phyloP scores from a whole-genome alignment of 2,888 invertebrate species.

The Drosophila eohydei region DNA sequence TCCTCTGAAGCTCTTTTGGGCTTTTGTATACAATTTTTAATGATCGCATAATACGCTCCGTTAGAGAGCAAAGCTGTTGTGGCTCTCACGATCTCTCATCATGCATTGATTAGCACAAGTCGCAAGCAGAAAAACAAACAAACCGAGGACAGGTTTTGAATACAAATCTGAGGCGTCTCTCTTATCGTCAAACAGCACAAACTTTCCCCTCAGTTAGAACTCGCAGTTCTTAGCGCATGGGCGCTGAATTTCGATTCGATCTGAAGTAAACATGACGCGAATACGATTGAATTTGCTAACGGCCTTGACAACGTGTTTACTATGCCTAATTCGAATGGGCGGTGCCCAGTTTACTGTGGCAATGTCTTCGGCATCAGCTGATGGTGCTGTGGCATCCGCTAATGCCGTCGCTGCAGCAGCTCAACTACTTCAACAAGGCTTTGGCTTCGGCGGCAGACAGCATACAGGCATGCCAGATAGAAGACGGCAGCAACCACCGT shows the following conservation, averaged over 20 bases:
- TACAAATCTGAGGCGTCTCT: constrained; percentile 14
- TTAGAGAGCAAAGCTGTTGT: constrained; percentile 20
- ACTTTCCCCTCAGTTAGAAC: constrained; percentile 60
- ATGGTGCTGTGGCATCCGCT: constrained; percentile 58
- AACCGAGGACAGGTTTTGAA: constrained; percentile 58
- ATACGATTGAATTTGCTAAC: constrained; percentile 20
- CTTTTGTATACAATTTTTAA: constrained; percentile 25
- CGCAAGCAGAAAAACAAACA: constrained; percentile 19
- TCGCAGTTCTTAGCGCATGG: constrained; percentile 46
- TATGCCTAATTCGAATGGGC: constrained; percentile 23
- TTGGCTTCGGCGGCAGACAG: constrained; percentile 18
- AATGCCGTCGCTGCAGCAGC: constrained; percentile 49
- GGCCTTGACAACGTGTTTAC: constrained; percentile 28
- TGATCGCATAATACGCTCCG: constrained; percentile 37
- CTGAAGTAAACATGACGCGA: constrained; percentile 43
- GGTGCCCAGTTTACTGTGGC: constrained; percentile 49
- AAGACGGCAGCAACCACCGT: not conserved
- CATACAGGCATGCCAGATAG: not conserved
- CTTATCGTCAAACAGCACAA: constrained; percentile 33
- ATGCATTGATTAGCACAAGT: constrained; percentile 46
- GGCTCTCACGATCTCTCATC: constrained; percentile 33
- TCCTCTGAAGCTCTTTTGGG: constrained; percentile 2
- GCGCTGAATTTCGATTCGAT: constrained; percentile 13
- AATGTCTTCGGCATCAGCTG: constrained; percentile 47
- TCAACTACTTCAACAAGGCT: constrained; percentile 41